Conservation (phyloP, 2,888 invertebrate genomes). For the Tetragonula carbonaria region DNA sequence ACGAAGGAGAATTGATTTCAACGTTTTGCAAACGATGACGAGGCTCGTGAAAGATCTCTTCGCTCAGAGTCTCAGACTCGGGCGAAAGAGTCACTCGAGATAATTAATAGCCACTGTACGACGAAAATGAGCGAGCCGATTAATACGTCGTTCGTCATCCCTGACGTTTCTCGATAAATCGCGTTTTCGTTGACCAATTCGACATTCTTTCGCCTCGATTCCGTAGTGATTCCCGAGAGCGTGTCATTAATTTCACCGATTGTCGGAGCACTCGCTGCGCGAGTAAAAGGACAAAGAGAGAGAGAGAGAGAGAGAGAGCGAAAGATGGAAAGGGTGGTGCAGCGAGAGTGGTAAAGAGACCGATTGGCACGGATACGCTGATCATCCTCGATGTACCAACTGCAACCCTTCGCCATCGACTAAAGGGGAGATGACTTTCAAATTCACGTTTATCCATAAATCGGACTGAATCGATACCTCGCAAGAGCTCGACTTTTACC, state of each 20-base stretch:
- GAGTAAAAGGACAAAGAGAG: background rate
- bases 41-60: background rate
- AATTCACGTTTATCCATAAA: slow-evolving; percentile 52
- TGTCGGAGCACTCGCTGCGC: slow-evolving; percentile 38
- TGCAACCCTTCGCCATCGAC: slow-evolving; percentile 8
- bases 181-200: slow-evolving; percentile 48
- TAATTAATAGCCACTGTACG: background rate
- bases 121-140: slow-evolving; percentile 11
- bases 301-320: background rate
- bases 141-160: slow-evolving; percentile 28
- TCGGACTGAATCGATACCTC: slow-evolving; percentile 40
- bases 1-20: background rate
- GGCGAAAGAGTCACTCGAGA: background rate
- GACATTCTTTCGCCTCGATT: slow-evolving; percentile 47
- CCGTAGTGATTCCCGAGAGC: slow-evolving; percentile 41
- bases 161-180: slow-evolving; percentile 55
- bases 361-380: slow-evolving; percentile 34
- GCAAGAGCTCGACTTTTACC: background rate
- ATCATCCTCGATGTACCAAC: slow-evolving; percentile 41
- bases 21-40: background rate
- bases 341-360: slow-evolving; percentile 17
- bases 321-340: background rate
- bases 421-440: slow-evolving; percentile 58
- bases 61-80: background rate
- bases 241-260: slow-evolving; percentile 63